These are phyloP conservation scores for Trematomus bernacchii DNA, from an alignment of 2,797 vertebrate genomes.

Conservation along the genomic window DNA sequence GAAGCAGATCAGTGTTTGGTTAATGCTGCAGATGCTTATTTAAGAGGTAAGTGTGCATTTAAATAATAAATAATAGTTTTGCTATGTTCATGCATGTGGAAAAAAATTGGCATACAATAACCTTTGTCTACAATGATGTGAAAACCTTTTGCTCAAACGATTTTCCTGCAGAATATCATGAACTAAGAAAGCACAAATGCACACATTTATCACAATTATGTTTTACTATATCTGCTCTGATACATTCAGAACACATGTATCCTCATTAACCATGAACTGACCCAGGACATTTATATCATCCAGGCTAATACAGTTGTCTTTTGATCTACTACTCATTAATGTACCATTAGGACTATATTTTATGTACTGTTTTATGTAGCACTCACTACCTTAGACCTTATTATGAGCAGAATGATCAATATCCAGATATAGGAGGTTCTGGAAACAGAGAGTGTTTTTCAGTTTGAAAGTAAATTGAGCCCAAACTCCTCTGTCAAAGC, in stretches of 20 bases:
- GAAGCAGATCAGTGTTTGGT: slow-evolving; percentile 15
- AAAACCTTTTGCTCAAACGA: slow-evolving; percentile 26
- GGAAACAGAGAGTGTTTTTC: slow-evolving; percentile 70
- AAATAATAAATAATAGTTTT: slow-evolving; percentile 3
- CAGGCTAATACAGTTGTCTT: slow-evolving; percentile 68
- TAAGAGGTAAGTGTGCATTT: not conserved
- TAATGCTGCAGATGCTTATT: slow-evolving; percentile 19
- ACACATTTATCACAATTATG: slow-evolving; percentile 50
- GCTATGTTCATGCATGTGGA: slow-evolving; percentile 4
- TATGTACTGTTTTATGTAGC: slow-evolving; percentile 81
- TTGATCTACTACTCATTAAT: slow-evolving; percentile 80
- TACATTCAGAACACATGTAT: slow-evolving; percentile 61
- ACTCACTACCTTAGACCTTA: slow-evolving; percentile 73
- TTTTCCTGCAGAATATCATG: slow-evolving; percentile 47
- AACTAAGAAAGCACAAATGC: slow-evolving; percentile 44
- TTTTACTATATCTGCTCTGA: slow-evolving; percentile 55
- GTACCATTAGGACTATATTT: slow-evolving; percentile 74
- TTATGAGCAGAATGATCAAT: slow-evolving; percentile 76
- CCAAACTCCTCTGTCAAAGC: slow-evolving; percentile 79
- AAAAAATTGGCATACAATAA: not conserved
- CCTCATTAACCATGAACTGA: slow-evolving; percentile 70
- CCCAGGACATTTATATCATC: slow-evolving; percentile 72
- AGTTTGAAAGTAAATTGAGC: slow-evolving; percentile 78
- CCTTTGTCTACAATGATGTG: slow-evolving; percentile 23
- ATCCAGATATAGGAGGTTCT: slow-evolving; percentile 70